Evolutionary conservation across 2,888 invertebrate genomes (phyloP).

Genomic region (Ophion costatus): DNA sequence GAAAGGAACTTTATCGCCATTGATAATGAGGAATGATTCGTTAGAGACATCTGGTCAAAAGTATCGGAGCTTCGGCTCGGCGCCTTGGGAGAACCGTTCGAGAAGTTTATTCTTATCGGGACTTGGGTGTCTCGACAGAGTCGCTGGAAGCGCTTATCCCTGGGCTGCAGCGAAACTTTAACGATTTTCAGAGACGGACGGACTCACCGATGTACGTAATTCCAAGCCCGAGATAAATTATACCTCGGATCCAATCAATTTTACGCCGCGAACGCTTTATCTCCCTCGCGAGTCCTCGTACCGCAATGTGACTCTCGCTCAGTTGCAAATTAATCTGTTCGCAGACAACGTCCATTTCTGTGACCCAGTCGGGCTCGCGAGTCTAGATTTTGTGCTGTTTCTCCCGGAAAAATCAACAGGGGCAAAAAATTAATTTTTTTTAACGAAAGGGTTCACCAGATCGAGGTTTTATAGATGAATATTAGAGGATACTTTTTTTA

Average conservation of each 20-base stretch:
- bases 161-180: conserved; percentile 42
- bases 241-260: conserved; percentile 32
- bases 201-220: conserved; percentile 13
- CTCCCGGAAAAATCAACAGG: not conserved
- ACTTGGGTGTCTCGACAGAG: conserved; percentile 44
- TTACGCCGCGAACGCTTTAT: conserved; percentile 17
- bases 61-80: conserved; percentile 7
- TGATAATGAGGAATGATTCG: conserved; percentile 14
- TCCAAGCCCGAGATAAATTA: conserved; percentile 30
- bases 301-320: not conserved
- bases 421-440: not conserved
- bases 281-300: not conserved
- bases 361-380: not conserved
- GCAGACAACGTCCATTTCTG: not conserved
- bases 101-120: conserved; percentile 64
- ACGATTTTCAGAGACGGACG: conserved; percentile 39
- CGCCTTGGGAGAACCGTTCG: conserved; percentile 13
- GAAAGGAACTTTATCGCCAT: not conserved
- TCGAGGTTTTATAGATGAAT: too few relatives aligned
- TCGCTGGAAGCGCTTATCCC: conserved; percentile 46
- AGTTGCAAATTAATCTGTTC: not conserved
- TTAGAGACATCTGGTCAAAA: conserved; percentile 16
- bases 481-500: too few relatives aligned
- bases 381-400: not conserved
- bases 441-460: not conserved